Conservation (phyloP, 2,113 vertebrate species). For the Grallaria varia region DNA sequence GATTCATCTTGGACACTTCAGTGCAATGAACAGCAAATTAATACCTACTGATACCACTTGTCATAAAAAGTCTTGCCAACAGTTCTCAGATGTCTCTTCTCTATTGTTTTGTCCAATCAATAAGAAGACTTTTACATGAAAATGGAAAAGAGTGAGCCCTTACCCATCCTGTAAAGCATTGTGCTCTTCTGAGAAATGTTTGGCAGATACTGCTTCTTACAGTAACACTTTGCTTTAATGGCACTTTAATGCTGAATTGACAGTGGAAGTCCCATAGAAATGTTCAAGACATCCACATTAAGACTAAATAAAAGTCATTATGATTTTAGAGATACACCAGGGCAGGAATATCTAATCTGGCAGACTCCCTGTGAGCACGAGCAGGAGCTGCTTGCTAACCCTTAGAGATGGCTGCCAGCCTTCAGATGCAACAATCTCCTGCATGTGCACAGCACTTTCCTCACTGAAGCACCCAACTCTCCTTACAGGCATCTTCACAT, state of each 20-base stretch:
- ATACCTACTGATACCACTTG: conserved; percentile 61
- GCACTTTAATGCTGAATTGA: conserved; percentile 72
- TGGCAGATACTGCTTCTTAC: conserved; percentile 69
- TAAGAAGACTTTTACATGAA: conserved; percentile 62
- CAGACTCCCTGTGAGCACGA: background rate
- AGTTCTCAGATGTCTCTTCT: conserved; percentile 34
- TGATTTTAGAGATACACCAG: conserved; percentile 36
- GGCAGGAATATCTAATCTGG: conserved; percentile 14
- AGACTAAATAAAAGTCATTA: conserved; percentile 66
- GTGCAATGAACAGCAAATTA: conserved; percentile 61
- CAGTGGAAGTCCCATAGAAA: conserved; percentile 50
- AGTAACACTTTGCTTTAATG: conserved; percentile 77
- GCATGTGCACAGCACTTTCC: background rate
- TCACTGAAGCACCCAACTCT: background rate
- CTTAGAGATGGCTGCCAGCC: background rate
- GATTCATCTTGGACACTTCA: conserved; percentile 32
- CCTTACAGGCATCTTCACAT: background rate
- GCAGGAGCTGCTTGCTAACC: conserved; percentile 10
- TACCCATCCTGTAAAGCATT: conserved; percentile 42
- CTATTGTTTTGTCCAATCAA: conserved; percentile 72
- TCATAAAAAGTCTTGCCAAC: conserved; percentile 55
- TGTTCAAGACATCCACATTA: conserved; percentile 49
- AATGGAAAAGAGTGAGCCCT: conserved; percentile 28
- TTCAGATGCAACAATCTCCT: background rate
- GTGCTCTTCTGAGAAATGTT: conserved; percentile 76